Percentiles rank a stretch among this genome's conserved stretches.
Conservation (phyloP, 2,888 invertebrate genomes). For the Ceraclea dissimilis region DNA sequence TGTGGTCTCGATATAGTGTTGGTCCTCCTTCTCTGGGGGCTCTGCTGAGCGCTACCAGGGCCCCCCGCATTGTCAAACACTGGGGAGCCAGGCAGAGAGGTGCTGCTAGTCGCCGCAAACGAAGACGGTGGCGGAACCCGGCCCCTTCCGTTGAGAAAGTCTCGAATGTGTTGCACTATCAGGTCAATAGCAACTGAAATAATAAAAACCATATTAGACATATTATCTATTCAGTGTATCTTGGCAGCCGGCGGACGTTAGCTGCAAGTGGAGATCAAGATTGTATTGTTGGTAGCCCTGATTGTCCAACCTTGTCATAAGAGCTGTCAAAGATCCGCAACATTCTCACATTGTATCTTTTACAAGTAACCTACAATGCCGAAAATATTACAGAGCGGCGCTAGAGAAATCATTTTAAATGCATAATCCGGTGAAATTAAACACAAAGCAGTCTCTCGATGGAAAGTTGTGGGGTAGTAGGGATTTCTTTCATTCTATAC, state of each 20-base stretch:
- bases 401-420: no score
- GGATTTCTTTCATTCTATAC: no score
- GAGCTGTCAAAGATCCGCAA: no score
- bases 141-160: conserved; percentile 62
- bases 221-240: not conserved
- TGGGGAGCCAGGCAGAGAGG: conserved; percentile 5
- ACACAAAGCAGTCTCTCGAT: no score
- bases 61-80: not conserved
- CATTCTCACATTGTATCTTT: no score
- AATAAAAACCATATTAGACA: conserved; percentile 16
- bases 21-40: conserved; percentile 12
- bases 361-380: no score
- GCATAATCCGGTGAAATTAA: no score
- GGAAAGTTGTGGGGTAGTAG: no score
- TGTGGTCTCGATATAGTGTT: conserved; percentile 16
- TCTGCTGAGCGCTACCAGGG: conserved; percentile 3
- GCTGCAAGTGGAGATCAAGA: no score
- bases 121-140: not conserved
- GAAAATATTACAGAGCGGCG: no score
- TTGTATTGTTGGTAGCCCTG: no score
- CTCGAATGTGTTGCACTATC: conserved; percentile 95
- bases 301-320: no score
- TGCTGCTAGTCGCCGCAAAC: conserved; percentile 4
- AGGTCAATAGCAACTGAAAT: conserved; percentile 92
- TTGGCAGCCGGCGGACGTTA: not conserved